phyloP scores from a whole-genome alignment of 2,797 vertebrate genomes.

The Chiropotes sagulatus region DNA sequence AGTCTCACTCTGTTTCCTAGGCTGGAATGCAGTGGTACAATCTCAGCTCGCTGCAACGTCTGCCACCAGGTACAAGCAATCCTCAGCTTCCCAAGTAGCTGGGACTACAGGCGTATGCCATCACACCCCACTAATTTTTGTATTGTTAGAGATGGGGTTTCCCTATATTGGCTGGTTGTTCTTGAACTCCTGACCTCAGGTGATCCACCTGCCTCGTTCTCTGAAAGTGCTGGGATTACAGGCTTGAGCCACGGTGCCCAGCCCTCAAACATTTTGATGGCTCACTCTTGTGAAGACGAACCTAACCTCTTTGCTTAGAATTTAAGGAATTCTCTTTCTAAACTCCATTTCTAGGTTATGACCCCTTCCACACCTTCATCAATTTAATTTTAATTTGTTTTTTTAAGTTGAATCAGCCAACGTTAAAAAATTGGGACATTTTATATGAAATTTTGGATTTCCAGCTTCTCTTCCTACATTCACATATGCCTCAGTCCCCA shows the following conservation, averaged over 20 bases:
- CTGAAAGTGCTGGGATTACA: neutral
- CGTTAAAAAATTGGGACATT: neutral
- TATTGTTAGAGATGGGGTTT: neutral
- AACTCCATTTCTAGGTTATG: neutral
- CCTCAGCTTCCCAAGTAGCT: neutral
- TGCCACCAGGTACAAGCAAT: neutral
- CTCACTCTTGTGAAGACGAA: neutral
- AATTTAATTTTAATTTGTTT: neutral
- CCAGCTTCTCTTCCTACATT: neutral
- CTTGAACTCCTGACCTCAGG: neutral
- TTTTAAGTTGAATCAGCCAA: neutral
- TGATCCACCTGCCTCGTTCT: neutral
- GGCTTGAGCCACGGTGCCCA: fast-evolving
- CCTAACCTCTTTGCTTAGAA: neutral
- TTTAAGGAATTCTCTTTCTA: constrained; percentile 31
- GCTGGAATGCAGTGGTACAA: neutral
- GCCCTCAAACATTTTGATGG: neutral
- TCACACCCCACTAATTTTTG: neutral
- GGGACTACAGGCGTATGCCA: neutral
- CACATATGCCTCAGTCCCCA: neutral
- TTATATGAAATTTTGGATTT: neutral
- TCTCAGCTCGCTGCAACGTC: neutral
- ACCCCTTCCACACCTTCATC: neutral
- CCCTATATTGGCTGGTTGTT: neutral
- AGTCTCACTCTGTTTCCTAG: neutral